These are phyloP conservation scores for Sapayoa aenigma DNA, from an alignment of 2,113 vertebrate species.

Conservation along the genomic window DNA sequence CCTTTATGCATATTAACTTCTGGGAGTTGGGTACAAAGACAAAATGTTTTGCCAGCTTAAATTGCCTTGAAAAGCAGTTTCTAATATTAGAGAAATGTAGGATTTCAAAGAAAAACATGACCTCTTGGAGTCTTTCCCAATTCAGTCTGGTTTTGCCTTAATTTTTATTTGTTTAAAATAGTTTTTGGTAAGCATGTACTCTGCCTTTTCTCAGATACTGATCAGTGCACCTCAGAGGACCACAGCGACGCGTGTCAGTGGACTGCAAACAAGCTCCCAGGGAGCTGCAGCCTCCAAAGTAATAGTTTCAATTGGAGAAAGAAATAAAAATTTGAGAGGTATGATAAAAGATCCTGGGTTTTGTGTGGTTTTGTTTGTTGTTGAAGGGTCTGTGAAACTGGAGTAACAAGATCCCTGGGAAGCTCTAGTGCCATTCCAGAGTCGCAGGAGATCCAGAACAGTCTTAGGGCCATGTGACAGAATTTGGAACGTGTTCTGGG, in stretches of 20 bases:
- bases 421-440: not conserved
- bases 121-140: not conserved
- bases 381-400: not conserved
- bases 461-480: not conserved
- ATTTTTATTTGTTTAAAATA: not conserved
- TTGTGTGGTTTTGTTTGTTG: not conserved
- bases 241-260: slow-evolving; percentile 32
- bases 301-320: slow-evolving; percentile 77
- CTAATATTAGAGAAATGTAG: not conserved
- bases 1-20: not conserved
- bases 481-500: not conserved
- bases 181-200: not conserved
- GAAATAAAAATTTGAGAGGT: slow-evolving; percentile 88
- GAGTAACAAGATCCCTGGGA: not conserved
- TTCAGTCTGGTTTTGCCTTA: not conserved
- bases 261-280: slow-evolving; percentile 63
- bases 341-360: not conserved
- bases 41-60: not conserved
- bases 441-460: not conserved
- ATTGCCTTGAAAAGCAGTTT: not conserved
- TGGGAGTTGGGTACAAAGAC: not conserved
- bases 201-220: slow-evolving; percentile 69
- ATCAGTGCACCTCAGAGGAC: slow-evolving; percentile 75
- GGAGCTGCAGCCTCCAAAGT: slow-evolving; percentile 76
- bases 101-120: not conserved